phyloP scores from a whole-genome alignment of 2,113 vertebrate species.

The Pongo abelii region DNA sequence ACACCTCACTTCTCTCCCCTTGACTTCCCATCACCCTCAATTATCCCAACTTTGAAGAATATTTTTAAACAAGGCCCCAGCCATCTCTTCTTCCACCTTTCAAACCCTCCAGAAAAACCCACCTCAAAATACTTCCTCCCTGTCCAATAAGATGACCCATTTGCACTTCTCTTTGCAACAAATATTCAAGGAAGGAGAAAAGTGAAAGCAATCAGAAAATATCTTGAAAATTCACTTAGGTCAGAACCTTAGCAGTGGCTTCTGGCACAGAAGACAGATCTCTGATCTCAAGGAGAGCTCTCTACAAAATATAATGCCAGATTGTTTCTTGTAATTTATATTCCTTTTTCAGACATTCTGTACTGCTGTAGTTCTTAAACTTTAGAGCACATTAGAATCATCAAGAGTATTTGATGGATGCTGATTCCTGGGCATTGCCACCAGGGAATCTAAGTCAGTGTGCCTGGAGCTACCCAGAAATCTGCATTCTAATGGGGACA shows the following conservation, averaged over 20 bases:
- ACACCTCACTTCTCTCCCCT: neutral
- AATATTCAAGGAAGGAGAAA: neutral
- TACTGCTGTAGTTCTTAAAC: neutral
- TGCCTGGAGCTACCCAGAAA: neutral
- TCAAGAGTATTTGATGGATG: neutral
- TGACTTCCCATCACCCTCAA: neutral
- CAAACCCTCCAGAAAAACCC: neutral
- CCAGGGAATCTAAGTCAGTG: neutral
- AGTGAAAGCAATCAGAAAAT: slow-evolving; percentile 10
- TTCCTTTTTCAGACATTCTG: neutral
- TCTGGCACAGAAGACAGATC: neutral
- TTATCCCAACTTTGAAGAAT: neutral
- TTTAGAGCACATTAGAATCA: neutral
- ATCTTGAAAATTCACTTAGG: neutral
- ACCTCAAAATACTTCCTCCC: neutral
- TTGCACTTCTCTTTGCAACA: neutral
- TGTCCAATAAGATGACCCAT: neutral
- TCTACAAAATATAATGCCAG: neutral
- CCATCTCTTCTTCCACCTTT: neutral
- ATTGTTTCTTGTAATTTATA: neutral
- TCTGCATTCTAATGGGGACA: neutral
- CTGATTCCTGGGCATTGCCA: neutral
- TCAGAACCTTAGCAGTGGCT: neutral
- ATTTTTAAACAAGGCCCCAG: neutral
- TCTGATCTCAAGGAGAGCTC: neutral